A percentile compares a stretch with the other conserved stretches of the same genome.
Evolutionary conservation across 2,888 invertebrate genomes (phyloP).

Genomic region (Acleris cristana): DNA sequence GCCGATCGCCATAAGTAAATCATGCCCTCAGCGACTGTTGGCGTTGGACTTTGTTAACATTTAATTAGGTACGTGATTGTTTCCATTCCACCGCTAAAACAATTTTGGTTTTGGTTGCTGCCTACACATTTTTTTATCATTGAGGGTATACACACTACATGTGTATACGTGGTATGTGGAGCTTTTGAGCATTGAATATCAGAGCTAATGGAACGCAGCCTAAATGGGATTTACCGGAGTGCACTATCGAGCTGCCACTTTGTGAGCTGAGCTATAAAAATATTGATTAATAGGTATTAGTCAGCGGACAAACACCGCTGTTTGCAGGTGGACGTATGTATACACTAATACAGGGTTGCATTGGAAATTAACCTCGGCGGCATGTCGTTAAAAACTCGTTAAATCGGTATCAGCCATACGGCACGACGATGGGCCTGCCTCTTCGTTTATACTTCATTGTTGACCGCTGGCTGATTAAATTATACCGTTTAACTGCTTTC

Average conservation of each 20-base stretch:
- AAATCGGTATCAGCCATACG: slow-evolving; percentile 42
- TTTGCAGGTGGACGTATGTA: slow-evolving; percentile 6
- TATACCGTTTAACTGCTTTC: slow-evolving; percentile 9
- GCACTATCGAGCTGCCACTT: slow-evolving; percentile 16
- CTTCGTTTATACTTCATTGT: slow-evolving; percentile 14
- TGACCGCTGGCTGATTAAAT: slow-evolving; percentile 5
- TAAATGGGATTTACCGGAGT: slow-evolving; percentile 6
- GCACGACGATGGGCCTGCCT: slow-evolving; percentile 8
- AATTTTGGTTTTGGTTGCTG: too few species aligned
- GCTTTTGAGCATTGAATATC: not conserved
- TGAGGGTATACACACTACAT: too few species aligned
- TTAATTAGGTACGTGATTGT: too few species aligned
- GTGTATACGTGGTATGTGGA: not conserved
- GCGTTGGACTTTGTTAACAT: too few species aligned
- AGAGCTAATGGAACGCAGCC: slow-evolving; percentile 22
- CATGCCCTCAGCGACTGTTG: too few species aligned
- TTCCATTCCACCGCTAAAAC: too few species aligned
- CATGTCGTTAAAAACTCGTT: slow-evolving; percentile 52
- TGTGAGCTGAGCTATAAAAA: slow-evolving; percentile 8
- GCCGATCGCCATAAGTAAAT: too few species aligned
- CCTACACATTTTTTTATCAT: too few species aligned
- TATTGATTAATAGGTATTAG: slow-evolving; percentile 26
- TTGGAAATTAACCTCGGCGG: slow-evolving; percentile 12
- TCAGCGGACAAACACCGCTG: slow-evolving; percentile 5
- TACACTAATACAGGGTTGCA: slow-evolving; percentile 12